Percentiles rank a stretch among this genome's conserved stretches.
These are phyloP conservation scores for Stenodera caucasica DNA, from an alignment of 2,888 invertebrate species.

Conservation along the genomic window DNA sequence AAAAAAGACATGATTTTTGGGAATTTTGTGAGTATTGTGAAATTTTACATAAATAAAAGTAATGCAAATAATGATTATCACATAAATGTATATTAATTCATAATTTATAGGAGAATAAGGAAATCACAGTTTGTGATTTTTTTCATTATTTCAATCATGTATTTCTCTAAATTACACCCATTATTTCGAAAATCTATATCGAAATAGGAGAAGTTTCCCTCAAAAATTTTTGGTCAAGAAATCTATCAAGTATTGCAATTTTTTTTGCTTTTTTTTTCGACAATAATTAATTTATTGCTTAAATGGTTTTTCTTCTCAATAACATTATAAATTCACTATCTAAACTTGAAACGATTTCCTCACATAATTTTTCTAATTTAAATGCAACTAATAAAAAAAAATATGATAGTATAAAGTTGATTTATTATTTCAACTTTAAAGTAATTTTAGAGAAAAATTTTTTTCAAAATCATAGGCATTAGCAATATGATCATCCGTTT, in stretches of 20 bases:
- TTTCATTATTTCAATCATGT: background rate
- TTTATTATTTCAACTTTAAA: no score
- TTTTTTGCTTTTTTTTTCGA: background rate
- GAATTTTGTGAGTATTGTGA: constrained; percentile 1
- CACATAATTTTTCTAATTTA: constrained; percentile 9
- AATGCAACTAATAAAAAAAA: constrained; percentile 4
- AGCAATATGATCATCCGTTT: no score
- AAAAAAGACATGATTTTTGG: background rate
- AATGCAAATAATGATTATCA: background rate
- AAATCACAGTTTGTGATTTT: constrained; percentile 6
- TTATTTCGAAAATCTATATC: constrained; percentile 19
- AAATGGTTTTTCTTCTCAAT: constrained; percentile 26
- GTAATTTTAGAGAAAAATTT: no score
- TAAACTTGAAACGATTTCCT: constrained; percentile 24
- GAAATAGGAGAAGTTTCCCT: background rate
- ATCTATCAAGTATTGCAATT: background rate
- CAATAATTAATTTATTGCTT: constrained; percentile 32
- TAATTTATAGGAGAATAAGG: constrained; percentile 9
- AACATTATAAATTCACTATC: constrained; percentile 23
- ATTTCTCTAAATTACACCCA: constrained; percentile 18
- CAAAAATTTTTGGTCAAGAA: background rate
- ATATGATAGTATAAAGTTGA: no score
- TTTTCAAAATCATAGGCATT: no score
- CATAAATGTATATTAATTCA: constrained; percentile 17
- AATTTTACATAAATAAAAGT: background rate